These are phyloP conservation scores for Semaprochilodus insignis DNA, from an alignment of 2,797 vertebrate genomes.

Conservation along the genomic window DNA sequence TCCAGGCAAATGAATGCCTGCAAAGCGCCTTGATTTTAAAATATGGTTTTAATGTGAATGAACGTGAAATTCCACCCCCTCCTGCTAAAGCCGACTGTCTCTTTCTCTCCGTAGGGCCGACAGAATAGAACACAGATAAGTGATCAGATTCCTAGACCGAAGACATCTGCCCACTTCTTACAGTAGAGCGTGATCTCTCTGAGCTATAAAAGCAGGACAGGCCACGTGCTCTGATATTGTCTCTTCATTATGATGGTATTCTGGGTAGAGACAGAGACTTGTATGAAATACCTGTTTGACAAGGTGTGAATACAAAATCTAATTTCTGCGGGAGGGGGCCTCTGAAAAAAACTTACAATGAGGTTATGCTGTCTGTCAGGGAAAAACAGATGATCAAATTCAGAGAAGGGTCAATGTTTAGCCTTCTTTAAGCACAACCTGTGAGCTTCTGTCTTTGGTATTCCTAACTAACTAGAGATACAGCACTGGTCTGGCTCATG, in stretches of 20 bases:
- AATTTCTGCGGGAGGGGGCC: too few relatives aligned
- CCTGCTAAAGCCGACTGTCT: not conserved
- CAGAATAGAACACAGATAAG: not conserved
- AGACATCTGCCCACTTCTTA: not conserved
- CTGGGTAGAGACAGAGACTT: too few relatives aligned
- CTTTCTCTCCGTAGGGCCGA: not conserved
- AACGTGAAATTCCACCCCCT: not conserved
- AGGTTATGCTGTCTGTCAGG: too few relatives aligned
- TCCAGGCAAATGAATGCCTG: conserved; percentile 51
- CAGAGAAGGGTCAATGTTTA: too few relatives aligned
- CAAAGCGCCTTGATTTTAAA: conserved; percentile 17
- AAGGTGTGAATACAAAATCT: too few relatives aligned
- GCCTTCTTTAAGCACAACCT: too few relatives aligned
- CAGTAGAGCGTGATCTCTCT: not conserved
- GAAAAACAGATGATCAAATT: too few relatives aligned
- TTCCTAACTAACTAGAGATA: too few relatives aligned
- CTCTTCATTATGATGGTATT: not conserved
- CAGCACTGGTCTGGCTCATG: too few relatives aligned
- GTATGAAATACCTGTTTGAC: too few relatives aligned
- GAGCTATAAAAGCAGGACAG: not conserved
- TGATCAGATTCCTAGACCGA: not conserved
- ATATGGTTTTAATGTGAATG: not conserved
- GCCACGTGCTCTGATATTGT: not conserved
- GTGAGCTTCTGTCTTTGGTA: too few relatives aligned
- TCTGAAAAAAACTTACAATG: too few relatives aligned